A percentile compares a stretch with the other conserved stretches of the same genome.
Conservation (phyloP, 2,888 invertebrate genomes). For the Rotaria macrura region DNA sequence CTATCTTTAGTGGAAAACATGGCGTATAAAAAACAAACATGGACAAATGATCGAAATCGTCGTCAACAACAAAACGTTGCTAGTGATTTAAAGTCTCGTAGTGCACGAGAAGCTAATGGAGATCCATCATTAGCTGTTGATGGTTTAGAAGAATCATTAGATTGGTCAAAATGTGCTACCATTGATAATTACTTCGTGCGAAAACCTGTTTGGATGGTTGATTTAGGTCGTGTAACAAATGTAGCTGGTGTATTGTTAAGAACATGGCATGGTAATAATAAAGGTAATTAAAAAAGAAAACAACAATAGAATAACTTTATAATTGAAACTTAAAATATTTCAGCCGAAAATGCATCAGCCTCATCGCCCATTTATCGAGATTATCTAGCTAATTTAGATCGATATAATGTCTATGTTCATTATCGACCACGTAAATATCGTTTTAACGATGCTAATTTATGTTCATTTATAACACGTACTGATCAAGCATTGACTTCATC, state of each 20-base stretch:
- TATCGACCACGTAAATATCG: conserved; percentile 41
- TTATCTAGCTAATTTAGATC: conserved; percentile 53
- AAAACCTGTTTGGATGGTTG: conserved; percentile 54
- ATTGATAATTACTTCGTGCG: conserved; percentile 54
- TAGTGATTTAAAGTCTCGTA: not conserved
- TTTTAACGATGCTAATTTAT: conserved; percentile 39
- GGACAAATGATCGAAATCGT: conserved; percentile 51
- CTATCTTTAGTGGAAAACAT: conserved; percentile 52
- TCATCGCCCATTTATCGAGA: conserved; percentile 24
- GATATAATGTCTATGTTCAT: conserved; percentile 52
- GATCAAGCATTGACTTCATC: conserved; percentile 52
- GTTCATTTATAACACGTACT: conserved; percentile 51
- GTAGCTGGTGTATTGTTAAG: conserved; percentile 52
- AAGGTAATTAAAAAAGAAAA: not conserved
- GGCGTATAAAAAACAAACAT: conserved; percentile 52
- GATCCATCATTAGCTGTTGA: conserved; percentile 51
- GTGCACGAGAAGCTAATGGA: conserved; percentile 36
- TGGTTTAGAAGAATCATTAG: conserved; percentile 49
- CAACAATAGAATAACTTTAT: no score
- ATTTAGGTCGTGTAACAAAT: conserved; percentile 48
- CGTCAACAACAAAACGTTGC: conserved; percentile 47
- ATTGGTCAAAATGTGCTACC: conserved; percentile 50
- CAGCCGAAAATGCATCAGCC: not conserved
- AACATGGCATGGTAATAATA: conserved; percentile 53
- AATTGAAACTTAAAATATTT: no score